Conservation (phyloP, 2,888 invertebrate species). For the Cyrtodaria siliqua region DNA sequence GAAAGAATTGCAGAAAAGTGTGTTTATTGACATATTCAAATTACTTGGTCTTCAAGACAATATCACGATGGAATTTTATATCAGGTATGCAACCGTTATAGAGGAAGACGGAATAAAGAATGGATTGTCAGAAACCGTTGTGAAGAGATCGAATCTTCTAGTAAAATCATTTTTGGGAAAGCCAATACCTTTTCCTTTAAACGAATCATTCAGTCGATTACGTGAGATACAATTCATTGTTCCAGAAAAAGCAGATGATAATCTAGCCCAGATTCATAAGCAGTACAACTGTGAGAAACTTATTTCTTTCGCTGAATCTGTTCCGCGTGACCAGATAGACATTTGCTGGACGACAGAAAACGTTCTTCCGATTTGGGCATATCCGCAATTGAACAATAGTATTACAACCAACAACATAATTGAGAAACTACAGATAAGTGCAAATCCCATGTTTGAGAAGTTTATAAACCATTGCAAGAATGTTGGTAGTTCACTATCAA, state of each 20-base stretch:
- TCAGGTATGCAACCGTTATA: conserved; percentile 49
- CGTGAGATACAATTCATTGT: conserved; percentile 49
- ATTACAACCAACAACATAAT: neutral
- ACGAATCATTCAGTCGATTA: conserved; percentile 16
- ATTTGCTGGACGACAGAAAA: conserved; percentile 21
- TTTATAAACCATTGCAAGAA: conserved; percentile 13
- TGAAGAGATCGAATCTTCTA: conserved; percentile 29
- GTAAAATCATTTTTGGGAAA: conserved; percentile 27
- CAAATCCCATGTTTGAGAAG: neutral
- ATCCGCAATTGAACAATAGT: conserved; percentile 1
- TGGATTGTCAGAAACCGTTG: conserved; percentile 19
- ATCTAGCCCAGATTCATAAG: conserved; percentile 6
- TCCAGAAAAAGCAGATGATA: conserved; percentile 17
- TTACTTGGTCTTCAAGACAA: conserved; percentile 40
- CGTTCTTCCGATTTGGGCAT: conserved; percentile 1
- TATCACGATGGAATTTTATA: conserved; percentile 47
- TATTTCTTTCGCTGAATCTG: conserved; percentile 16
- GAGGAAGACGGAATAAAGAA: conserved; percentile 16
- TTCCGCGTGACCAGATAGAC: conserved; percentile 2
- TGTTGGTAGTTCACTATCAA: neutral
- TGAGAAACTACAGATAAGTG: neutral
- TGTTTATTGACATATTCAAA: conserved; percentile 26
- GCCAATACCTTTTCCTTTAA: neutral
- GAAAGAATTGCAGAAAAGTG: conserved; percentile 2
- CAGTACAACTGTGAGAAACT: conserved; percentile 5